Evolutionary conservation across 1,140 invertebrate genomes (phyloP), one percentile per base, ranked within the genome.

Genomic region (Hetaerina americana): DNA sequence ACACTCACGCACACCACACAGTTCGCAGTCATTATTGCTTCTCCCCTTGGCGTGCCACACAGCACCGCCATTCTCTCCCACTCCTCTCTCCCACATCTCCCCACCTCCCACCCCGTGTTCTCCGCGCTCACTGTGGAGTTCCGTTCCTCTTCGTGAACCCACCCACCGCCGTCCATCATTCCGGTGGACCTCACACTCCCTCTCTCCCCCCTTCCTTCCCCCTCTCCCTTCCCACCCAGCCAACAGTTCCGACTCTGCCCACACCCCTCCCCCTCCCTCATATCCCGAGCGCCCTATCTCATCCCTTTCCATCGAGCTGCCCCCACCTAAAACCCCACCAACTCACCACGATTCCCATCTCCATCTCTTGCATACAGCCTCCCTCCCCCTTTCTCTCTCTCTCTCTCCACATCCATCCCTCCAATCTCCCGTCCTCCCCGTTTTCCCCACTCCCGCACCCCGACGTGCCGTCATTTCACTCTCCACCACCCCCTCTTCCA

Each of bases 401-500:
- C 78, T 77, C 77, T 22, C 22, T 22, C n/a, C n/a, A n/a, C n/a
- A n/a, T n/a, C 40, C 40, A 57, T 57, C 78, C 77, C 79, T 80
- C 80, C 78, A 76, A 73, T 75, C 71, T n/a, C 22, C 40, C 40
- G 40, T n/a, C 15, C 3, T 57, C 40, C 22, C 40, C 40, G 15
- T 57, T 18, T 57, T 57, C 10, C 82, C 81, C 80, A 74, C 72
- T 74, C 26, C 24, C 28, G 66, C 78, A 77, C 79, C 80, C 80
- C 78, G 76, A 73, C 75, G 71, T n/a, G 15, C 40, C 40, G 40
- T n/a, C 15, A 1, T 57, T n/a, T 57, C 40, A 12, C 40, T 57
- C 15, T 57, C 22, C 10, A 82, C 81, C 80, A 74, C 72, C 73
- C 26, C 24, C 28, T 67, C 18, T 67, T 49, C 67, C 74, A 72